These are phyloP conservation scores for Macrochelys suwanniensis DNA, from an alignment of 2,797 vertebrate species.

Conservation along the genomic window DNA sequence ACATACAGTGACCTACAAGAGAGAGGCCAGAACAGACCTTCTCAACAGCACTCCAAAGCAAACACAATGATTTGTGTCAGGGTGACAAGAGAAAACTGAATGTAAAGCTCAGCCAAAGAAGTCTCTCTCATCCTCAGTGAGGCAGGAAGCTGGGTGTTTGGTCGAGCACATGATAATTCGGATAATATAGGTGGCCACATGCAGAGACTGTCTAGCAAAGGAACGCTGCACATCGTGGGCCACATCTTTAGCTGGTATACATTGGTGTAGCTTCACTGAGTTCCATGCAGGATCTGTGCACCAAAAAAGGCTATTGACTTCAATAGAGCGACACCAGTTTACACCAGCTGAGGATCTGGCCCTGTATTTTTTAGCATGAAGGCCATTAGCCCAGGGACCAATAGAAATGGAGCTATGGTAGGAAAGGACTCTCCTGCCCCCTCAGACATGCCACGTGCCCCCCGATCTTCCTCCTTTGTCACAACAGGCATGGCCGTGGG, in stretches of 20 bases:
- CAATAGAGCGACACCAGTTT: not conserved
- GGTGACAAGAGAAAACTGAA: not conserved
- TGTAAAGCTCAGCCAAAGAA: not conserved
- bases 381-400: not conserved
- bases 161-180: not conserved
- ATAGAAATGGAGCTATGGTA: not conserved
- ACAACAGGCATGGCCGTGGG: not conserved
- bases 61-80: not conserved
- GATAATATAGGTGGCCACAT: not conserved
- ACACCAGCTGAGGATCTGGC: not conserved
- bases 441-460: too few relatives aligned
- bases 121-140: not conserved
- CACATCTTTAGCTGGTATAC: not conserved
- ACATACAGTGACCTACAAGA: not conserved
- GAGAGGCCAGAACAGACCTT: not conserved
- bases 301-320: not conserved
- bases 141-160: not conserved
- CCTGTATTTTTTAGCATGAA: not conserved
- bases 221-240: not conserved
- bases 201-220: not conserved
- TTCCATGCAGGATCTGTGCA: not conserved
- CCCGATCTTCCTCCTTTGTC: not conserved
- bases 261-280: not conserved
- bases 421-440: not conserved
- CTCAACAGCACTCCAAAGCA: not conserved